A percentile compares a stretch with the other conserved stretches of the same genome.
These are phyloP conservation scores for Drosophila merina DNA, from an alignment of 2,888 invertebrate species.

Conservation along the genomic window DNA sequence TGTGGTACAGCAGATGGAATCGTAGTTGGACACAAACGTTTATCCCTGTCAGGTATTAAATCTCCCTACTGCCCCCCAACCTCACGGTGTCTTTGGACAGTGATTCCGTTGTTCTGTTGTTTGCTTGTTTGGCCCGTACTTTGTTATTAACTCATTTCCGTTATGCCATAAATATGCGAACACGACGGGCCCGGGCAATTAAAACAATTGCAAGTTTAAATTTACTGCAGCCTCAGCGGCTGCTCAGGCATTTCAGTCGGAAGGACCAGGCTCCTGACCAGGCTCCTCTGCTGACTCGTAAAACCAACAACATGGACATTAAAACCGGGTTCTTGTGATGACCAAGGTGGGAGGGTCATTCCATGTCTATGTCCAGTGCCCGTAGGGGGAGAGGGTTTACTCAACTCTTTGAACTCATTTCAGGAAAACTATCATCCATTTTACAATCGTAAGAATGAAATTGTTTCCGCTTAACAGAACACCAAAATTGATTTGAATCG, in stretches of 20 bases:
- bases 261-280: background rate
- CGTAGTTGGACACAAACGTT: constrained; percentile 59
- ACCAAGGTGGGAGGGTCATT: constrained; percentile 22
- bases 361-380: background rate
- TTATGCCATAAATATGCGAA: constrained; percentile 78
- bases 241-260: constrained; percentile 15
- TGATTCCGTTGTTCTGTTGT: constrained; percentile 36
- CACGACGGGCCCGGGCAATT: constrained; percentile 74
- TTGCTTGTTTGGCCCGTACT: constrained; percentile 59
- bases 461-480: constrained; percentile 13
- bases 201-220: constrained; percentile 78
- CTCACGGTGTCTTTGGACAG: constrained; percentile 41
- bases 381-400: background rate
- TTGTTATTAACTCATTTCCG: constrained; percentile 79
- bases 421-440: constrained; percentile 16
- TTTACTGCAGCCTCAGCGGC: constrained; percentile 73
- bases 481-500: background rate
- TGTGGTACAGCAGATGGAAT: constrained; percentile 34
- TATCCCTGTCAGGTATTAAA: constrained; percentile 78
- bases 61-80: constrained; percentile 29
- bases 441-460: constrained; percentile 4
- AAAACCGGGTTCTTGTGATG: constrained; percentile 48
- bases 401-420: background rate
- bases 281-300: constrained; percentile 63
- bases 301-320: constrained; percentile 71